Base-by-base conservation (phyloP, 2,888 invertebrate species). In the Heliconius aoede region DNA sequence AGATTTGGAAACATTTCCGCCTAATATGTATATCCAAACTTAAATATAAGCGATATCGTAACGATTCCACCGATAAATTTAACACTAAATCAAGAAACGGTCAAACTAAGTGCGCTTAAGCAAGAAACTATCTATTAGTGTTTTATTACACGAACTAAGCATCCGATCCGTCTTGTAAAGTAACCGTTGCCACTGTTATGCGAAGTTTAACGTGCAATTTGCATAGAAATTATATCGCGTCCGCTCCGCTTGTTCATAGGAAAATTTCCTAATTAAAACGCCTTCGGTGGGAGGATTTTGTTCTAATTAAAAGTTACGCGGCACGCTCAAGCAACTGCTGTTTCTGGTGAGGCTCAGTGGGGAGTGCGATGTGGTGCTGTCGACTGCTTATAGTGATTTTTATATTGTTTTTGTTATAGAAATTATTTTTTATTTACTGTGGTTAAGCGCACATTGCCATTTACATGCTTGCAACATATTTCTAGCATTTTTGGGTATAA, bases 201-300 rank as follows among this genome's bases (percentile, higher is more conserved):
- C 89, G 88, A 92, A 93, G 90, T 92, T 93, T 92, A 93, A 93
- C 88, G 92, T 88, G 88, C 87, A 89, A 94, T 94, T 94, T 93
- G 93, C 94, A 94, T 94, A 89, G 93, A 93, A 93, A 94, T 94
- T 93, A 94, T 94, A 92, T 90, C 88, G 88, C 89, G 90, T 89
- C 88, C 89, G 91, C 80, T 73, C 79, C 80, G 80, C 89, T 91
- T 91, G 93, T 92, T 91, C 92, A 91, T 93, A 88, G 91, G 90
- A 92, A 93, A 93, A 90, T 92, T 92, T 91, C 90, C 92, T 93
- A 93, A 93, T 93, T 93, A 93, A 93, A 93, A 92, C 91, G 93
- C 91, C 92, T 93, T 91, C 89, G 89, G 86, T 87, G 89, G 88
- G 84, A 85, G 91, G 92, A 93, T 93, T 92, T 89, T 87, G 91